Evolutionary conservation across 2,113 vertebrate genomes (phyloP).

Genomic region (Dicerorhinus sumatrensis): DNA sequence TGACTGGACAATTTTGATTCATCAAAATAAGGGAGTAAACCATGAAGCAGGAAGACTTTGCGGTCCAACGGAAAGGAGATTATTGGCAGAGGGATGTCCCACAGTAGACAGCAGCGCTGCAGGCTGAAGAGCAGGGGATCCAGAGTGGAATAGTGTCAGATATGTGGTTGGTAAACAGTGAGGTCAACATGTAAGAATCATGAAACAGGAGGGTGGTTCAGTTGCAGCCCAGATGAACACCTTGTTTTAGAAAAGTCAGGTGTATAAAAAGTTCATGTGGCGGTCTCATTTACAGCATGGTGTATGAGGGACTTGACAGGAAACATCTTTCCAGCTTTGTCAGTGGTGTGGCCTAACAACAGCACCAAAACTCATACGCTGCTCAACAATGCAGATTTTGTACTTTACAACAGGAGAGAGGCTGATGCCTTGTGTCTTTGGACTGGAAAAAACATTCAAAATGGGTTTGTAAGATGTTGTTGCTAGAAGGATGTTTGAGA

Average conservation of each 20-base stretch:
- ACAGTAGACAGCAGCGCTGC: no score
- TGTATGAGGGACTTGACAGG: not conserved
- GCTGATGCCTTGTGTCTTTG: not conserved
- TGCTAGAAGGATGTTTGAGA: not conserved
- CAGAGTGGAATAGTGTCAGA: fast-evolving
- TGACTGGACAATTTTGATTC: not conserved
- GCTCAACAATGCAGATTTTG: not conserved
- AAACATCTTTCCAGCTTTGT: not conserved
- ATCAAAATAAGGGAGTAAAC: not conserved
- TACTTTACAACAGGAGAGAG: not conserved
- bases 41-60: not conserved
- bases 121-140: fast-evolving
- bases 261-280: not conserved
- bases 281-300: not conserved
- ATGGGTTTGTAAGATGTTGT: not conserved
- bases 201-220: not conserved
- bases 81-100: not conserved
- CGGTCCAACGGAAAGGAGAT: not conserved
- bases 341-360: not conserved
- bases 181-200: fast-evolving
- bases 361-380: not conserved
- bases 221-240: fast-evolving
- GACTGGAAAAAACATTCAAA: not conserved
- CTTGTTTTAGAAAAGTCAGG: not conserved
- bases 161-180: not conserved